Base-by-base conservation (phyloP, 2,113 vertebrate genomes). In the Phrynocephalus versicolor region DNA sequence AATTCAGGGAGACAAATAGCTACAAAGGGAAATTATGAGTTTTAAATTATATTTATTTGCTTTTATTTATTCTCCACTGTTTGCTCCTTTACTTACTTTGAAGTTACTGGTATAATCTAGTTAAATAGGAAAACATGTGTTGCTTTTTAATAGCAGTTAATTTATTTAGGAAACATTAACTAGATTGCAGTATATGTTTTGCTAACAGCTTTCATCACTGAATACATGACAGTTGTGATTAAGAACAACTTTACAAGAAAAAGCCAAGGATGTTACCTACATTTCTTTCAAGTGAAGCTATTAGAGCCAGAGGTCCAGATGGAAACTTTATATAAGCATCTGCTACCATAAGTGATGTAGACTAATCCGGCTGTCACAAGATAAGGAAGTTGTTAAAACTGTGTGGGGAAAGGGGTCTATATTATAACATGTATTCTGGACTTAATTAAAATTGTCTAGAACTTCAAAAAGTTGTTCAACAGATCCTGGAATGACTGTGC, bases 141-240 rank as follows among this genome's bases (percentile, higher is more conserved):
- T 64, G 51, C 60, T 25, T 60, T 78, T 60, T 65, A 8, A 62
- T 19, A 6, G 18, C 60, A 62, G 6, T 62, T 62, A 6, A 21
- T 62, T 21, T 51, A 51, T 51, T 62, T 62, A 30, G 60, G 6
- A 41, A 51, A 89, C 88, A 72, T 72, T n/a, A 85, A 88, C 65
- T 87, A 2, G 79, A 51, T 89, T 88, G 30, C 4, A 55, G 81
- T 92, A 85, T 81, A 86, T 89, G 83, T 87, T 89, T 90, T 91
- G 81, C 1, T 55, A 73, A 18, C 45, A 13, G 0, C 41, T 2
- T 83, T 81, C 65, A 64, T 73, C 79, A 8, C 89, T 79, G 72
- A 39, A 37, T 81, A 87, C 64, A 62, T 39, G 89, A 82, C 25
- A 1, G 57, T 86, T 86, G 37, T 75, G 16, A 72, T 87, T 25